Evolutionary conservation across 1,140 invertebrate species (phyloP), one percentile per base, ranked within the genome.

Genomic region (Sinonovacula constricta): DNA sequence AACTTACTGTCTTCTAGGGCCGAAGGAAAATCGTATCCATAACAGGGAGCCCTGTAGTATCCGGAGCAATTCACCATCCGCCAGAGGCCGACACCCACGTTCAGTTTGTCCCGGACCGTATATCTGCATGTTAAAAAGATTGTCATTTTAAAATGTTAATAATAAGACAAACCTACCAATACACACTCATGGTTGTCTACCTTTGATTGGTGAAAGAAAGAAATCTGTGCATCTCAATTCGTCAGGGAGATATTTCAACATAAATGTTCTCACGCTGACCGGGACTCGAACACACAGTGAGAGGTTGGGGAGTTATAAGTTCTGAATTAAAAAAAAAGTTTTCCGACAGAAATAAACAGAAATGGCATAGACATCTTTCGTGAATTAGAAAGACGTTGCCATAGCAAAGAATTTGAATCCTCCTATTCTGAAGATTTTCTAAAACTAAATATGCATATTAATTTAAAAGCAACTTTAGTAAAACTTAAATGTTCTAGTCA

Each of bases 31-130:
- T 66, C 62, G 0, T n/a, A 24, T 28, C 57, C 51, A 15, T 12
- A 34, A 59, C 72, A 76, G 10, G 72, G 72, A 14, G 62, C 62
- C 5, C 57, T 56, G 31, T 76, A 67, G 4, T 18, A 66, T 18
- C 72, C 72, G 3, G 72, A 76, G 54, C 72, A 76, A 28, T 76
- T 45, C 5, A 63, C 67, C 62, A 66, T 60, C 39, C 54, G 59
- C 74, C 63, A 77, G 4, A 77, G 36, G 15, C 74, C 74, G 15
- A 77, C 33, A 18, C 63, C 65, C 22, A 68, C 34, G 22, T 77
- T 77, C 12, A 28, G 15, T 56, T 77, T 77, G 30, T 68, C 74
- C 15, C 74, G 33, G 4, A 63, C 74, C 57, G 74, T 77, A 30
- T 67, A 36, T 22, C 74, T 67, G 56, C 10, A 65, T 18, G n/a